Evolutionary conservation across 1,140 invertebrate genomes (phyloP), one percentile per base, ranked within the genome.

Genomic region (Pentalonia nigronervosa): DNA sequence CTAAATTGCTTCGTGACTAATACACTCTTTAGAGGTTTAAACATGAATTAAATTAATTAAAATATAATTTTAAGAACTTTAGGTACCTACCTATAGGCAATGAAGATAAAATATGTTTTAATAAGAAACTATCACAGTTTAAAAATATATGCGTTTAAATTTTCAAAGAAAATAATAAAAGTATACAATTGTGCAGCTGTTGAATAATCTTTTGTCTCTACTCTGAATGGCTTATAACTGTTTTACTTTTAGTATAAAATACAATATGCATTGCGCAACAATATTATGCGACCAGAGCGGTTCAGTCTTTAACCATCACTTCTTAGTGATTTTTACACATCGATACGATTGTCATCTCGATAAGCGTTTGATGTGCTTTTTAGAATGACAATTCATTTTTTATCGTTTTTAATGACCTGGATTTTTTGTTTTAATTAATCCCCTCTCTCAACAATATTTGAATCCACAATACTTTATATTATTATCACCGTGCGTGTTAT

Each of bases 351-450:
- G 30, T 87, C 86, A 87, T 87, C 86, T 48, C 47, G 47, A 84
- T 48, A n/a, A n/a, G 20, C 50, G 7, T 48, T 87, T 87, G 83
- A 84, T 48, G 47, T n/a, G 30, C 86, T 84, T 84, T 81, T 41
- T 23, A 41, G 84, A 87, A 87, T 87, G 45, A 87, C 30, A 48
- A 87, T 87, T n/a, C 20, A 21, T 50, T 84, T 84, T 84, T 84
- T 48, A 87, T 47, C 84, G 84, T 30, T 87, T 87, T 87, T 48
- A 48, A 87, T 87, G 86, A 87, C 86, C 86, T 48, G 86, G 20
- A 87, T 87, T 87, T 87, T 48, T 87, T 48, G 11, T 48, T 87
- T 20, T 48, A 7, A 87, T 87, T 48, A 87, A 41, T 45, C 41
- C 11, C 34, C 23, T 41, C 83, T 41, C 9, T 30, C 17, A 20